Base-by-base conservation (phyloP, 2,797 vertebrate genomes). In the Coranthus polyacanthus region DNA sequence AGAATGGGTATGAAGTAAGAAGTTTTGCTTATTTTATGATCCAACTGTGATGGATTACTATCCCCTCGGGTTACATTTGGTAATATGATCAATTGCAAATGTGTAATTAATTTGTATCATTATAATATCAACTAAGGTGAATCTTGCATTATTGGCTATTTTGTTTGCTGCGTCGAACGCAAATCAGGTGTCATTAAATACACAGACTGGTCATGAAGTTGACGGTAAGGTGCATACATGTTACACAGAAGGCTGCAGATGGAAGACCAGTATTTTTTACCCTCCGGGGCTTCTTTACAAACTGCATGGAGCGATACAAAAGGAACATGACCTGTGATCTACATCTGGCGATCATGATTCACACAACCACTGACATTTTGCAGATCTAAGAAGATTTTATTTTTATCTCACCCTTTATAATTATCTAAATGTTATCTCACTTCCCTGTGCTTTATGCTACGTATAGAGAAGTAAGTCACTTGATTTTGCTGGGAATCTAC, bases 371-470 rank as follows among this genome's bases (percentile, higher is more conserved):
- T 22, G 20, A 38, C 24, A 43, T 2, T 38, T 51, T n/a, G 29
- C 10, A 49, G 11, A 44, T 61, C 0, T 6, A 46, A 4, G 36
- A 16, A 37, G 3, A 18, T n/a, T n/a, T n/a, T n/a, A n/a, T n/a
- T n/a, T n/a, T n/a, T n/a, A n/a, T 36, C 2, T 46, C 2, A 44
- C 4, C 4, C 0, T 32, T 46, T 7, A 44, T 6, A 2, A 52
- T 43, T 22, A 24, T 1, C 16, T 12, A 59, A 18, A 62, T 7
- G 0, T 52, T 47, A 0, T 69, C 46, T 79, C 57, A 62, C 68
- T 69, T 84, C 71, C 12, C 34, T 53, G 8, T 5, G 38, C 2
- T 29, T 55, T 1, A n/a, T 66, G 21, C 17, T 43, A 39, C 7
- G n/a, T n/a, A 8, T 20, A 10, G 17, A 50, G 26, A 73, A 67